A percentile compares a stretch with the other conserved stretches of the same genome.
Evolutionary conservation across 30 jellyfish, hydroid and myxozoan species (phyloP).

Genomic region (Kudoa iwatai): DNA sequence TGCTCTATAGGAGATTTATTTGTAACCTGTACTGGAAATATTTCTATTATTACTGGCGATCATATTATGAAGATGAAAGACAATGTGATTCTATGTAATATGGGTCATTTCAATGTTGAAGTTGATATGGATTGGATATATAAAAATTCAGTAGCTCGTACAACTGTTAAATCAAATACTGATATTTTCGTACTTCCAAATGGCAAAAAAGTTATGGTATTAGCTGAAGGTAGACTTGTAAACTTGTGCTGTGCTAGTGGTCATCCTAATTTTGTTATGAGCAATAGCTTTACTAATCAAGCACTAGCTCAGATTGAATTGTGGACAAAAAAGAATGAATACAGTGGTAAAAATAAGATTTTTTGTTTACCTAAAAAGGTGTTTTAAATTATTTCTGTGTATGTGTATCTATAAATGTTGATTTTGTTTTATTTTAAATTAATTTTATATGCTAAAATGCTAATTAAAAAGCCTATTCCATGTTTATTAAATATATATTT

Average conservation of each 20-base stretch:
- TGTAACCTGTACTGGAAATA: conserved; percentile 80
- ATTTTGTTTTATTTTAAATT: no score
- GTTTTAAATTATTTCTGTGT: no score
- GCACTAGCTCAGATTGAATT: conserved; percentile 60
- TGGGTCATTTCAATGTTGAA: conserved; percentile 83
- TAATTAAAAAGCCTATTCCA: no score
- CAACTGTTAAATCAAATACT: conserved; percentile 4
- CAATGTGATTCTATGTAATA: conserved; percentile 60
- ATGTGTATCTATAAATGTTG: no score
- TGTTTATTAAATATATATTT: no score
- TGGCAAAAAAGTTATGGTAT: conserved; percentile 31
- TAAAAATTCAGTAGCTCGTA: conserved; percentile 5
- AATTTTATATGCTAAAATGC: no score
- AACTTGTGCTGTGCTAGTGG: conserved; percentile 93
- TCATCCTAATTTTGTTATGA: conserved; percentile 87
- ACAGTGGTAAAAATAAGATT: no score
- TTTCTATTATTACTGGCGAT: conserved; percentile 10
- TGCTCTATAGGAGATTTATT: conserved; percentile 22
- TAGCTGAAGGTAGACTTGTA: conserved; percentile 84
- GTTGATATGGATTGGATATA: conserved; percentile 41
- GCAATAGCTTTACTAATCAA: conserved; percentile 53
- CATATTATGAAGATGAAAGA: conserved; percentile 41
- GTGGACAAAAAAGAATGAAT: no score
- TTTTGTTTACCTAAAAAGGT: no score
- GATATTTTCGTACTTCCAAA: conserved; percentile 51